These are phyloP conservation scores for Nomada flava DNA, from an alignment of 2,888 invertebrate species.

Conservation along the genomic window DNA sequence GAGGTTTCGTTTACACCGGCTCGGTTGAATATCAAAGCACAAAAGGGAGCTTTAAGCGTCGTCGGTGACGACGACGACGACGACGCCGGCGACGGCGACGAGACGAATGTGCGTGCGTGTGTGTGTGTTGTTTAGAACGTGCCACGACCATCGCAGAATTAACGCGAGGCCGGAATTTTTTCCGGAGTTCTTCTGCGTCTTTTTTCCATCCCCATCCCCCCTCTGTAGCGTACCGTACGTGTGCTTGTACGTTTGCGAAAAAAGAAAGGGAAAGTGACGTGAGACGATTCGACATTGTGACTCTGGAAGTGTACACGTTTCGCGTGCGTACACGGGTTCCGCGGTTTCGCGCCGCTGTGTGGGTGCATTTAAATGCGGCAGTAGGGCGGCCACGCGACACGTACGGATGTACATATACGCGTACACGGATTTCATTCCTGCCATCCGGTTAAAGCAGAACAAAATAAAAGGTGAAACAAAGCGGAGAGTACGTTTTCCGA, in stretches of 20 bases:
- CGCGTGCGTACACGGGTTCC: conserved; percentile 12
- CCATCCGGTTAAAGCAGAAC: conserved; percentile 75
- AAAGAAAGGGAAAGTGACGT: conserved; percentile 78
- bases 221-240: conserved; percentile 14
- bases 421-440: conserved; percentile 70
- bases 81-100: no score
- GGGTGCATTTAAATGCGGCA: conserved; percentile 53
- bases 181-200: conserved; percentile 1
- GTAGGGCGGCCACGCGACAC: conserved; percentile 56
- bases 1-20: conserved; percentile 60
- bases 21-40: conserved; percentile 60
- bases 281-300: conserved; percentile 72
- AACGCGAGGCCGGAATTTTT: conserved; percentile 54
- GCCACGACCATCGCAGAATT: conserved; percentile 54
- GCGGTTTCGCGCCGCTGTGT: background rate
- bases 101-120: conserved; percentile 7
- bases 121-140: conserved; percentile 53
- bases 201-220: background rate
- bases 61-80: background rate
- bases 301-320: conserved; percentile 36
- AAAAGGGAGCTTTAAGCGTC: conserved; percentile 53
- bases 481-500: conserved; percentile 71
- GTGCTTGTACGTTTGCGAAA: conserved; percentile 38
- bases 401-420: conserved; percentile 40
- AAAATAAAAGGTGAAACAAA: conserved; percentile 73